Evolutionary conservation across 37 sponge, comb jelly and placozoan genomes (phyloP).

Genomic region (Geodia barretti): DNA sequence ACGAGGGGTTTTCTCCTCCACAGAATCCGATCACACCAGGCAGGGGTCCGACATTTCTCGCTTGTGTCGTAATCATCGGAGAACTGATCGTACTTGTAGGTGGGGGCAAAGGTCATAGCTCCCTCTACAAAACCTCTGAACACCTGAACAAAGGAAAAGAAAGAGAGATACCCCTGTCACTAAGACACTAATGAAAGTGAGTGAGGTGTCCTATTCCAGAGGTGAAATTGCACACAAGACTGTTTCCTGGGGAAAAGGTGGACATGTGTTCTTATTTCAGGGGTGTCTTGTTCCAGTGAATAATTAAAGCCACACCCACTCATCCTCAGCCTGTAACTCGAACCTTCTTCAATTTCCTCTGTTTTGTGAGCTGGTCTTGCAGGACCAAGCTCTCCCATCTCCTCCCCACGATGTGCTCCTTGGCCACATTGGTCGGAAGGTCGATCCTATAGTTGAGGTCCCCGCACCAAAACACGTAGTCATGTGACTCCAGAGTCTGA

Average conservation of each 20-base stretch:
- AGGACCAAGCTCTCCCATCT: constrained; percentile 67
- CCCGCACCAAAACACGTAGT: constrained; percentile 99
- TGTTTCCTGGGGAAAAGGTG: not conserved
- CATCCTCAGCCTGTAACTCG: not conserved
- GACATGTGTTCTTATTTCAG: too few relatives aligned
- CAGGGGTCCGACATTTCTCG: constrained; percentile 96
- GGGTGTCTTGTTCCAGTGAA: not conserved
- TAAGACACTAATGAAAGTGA: not conserved
- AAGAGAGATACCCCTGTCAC: too few relatives aligned
- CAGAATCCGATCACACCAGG: constrained; percentile 97
- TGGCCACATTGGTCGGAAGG: constrained; percentile 73
- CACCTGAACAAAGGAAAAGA: constrained; percentile 48
- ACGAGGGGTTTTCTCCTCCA: constrained; percentile 75
- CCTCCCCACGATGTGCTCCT: constrained; percentile 63
- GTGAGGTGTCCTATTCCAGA: not conserved
- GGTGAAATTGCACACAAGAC: too few relatives aligned
- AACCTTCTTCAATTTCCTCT: constrained; percentile 77
- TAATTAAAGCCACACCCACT: not conserved
- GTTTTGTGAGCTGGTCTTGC: constrained; percentile 84
- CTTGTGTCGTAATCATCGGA: constrained; percentile 99
- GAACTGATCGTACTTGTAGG: constrained; percentile 98
- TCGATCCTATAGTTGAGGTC: constrained; percentile 99
- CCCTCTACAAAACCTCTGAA: constrained; percentile 95
- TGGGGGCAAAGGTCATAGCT: constrained; percentile 88
- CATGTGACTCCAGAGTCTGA: constrained; percentile 73